phyloP scores from a whole-genome alignment of 2,888 invertebrate species.

The Galerucella calmariensis region DNA sequence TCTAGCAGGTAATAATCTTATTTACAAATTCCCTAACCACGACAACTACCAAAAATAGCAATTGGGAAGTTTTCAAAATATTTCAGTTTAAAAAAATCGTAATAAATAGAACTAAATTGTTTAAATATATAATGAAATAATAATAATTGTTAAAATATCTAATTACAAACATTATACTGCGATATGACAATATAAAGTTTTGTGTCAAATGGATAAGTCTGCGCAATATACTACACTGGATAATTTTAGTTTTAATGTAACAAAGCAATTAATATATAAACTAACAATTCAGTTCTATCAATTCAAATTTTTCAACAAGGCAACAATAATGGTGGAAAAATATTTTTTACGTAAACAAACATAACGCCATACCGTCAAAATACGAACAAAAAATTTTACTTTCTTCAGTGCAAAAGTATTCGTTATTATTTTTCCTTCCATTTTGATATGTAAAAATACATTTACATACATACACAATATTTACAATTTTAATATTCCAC shows the following conservation, averaged over 20 bases:
- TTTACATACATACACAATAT: slow-evolving; percentile 56
- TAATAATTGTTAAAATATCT: not conserved
- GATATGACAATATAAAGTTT: not conserved
- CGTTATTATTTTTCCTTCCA: slow-evolving; percentile 43
- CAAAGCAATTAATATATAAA: slow-evolving; percentile 7
- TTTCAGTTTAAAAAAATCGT: slow-evolving; percentile 7
- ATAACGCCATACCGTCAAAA: slow-evolving; percentile 8
- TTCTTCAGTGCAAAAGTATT: slow-evolving; percentile 55
- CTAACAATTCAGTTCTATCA: slow-evolving; percentile 24
- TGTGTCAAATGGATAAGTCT: too few relatives aligned
- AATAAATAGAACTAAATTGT: slow-evolving; percentile 38
- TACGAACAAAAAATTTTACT: slow-evolving; percentile 33
- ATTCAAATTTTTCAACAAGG: slow-evolving; percentile 43
- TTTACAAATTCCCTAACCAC: slow-evolving; percentile 59
- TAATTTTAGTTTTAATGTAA: not conserved
- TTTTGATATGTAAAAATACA: slow-evolving; percentile 60
- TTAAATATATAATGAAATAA: not conserved
- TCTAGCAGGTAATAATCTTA: slow-evolving; percentile 36
- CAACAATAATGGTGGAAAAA: slow-evolving; percentile 46
- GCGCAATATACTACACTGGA: too few relatives aligned
- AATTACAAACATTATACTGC: slow-evolving; percentile 3
- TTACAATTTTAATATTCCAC: slow-evolving; percentile 46
- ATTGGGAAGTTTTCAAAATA: slow-evolving; percentile 30
- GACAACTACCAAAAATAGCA: slow-evolving; percentile 55
- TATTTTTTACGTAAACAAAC: slow-evolving; percentile 20